Evolutionary conservation across 2,888 invertebrate genomes (phyloP).

Genomic region (Busseola fusca): DNA sequence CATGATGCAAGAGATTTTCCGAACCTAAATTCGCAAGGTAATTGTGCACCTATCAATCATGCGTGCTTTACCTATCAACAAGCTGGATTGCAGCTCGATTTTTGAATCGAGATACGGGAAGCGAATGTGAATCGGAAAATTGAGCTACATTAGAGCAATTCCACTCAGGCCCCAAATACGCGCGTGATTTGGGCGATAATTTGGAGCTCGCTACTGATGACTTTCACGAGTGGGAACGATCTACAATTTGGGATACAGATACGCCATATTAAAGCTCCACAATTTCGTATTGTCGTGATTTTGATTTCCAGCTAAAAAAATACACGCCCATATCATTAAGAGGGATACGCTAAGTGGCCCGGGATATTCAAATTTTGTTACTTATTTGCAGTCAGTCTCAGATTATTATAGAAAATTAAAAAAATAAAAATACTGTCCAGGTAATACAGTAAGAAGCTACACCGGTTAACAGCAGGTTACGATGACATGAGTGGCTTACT

Average conservation of each 20-base stretch:
- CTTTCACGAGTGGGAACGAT: slow-evolving; percentile 40
- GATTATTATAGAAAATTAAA: no score
- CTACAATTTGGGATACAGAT: slow-evolving; percentile 24
- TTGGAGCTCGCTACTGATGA: slow-evolving; percentile 35
- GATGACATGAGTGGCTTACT: no score
- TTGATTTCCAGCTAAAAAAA: slow-evolving; percentile 3
- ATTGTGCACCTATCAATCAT: slow-evolving; percentile 51
- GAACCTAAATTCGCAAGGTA: slow-evolving; percentile 30
- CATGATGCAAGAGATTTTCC: slow-evolving; percentile 31
- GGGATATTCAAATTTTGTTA: background rate
- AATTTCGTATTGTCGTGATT: slow-evolving; percentile 13
- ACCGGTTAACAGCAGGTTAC: no score
- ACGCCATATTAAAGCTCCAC: slow-evolving; percentile 24
- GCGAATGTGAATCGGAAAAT: slow-evolving; percentile 37
- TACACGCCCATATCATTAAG: background rate
- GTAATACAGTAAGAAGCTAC: no score
- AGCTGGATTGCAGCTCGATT: slow-evolving; percentile 40
- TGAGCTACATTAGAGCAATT: slow-evolving; percentile 42
- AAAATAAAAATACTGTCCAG: no score
- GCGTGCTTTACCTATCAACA: slow-evolving; percentile 40
- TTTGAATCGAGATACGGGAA: slow-evolving; percentile 39
- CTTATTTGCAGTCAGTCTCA: background rate
- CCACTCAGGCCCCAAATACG: slow-evolving; percentile 33
- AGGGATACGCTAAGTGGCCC: background rate
- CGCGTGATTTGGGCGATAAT: slow-evolving; percentile 46